Conservation (phyloP, 2,797 vertebrate genomes). For the Enteromius unitaeniatus region DNA sequence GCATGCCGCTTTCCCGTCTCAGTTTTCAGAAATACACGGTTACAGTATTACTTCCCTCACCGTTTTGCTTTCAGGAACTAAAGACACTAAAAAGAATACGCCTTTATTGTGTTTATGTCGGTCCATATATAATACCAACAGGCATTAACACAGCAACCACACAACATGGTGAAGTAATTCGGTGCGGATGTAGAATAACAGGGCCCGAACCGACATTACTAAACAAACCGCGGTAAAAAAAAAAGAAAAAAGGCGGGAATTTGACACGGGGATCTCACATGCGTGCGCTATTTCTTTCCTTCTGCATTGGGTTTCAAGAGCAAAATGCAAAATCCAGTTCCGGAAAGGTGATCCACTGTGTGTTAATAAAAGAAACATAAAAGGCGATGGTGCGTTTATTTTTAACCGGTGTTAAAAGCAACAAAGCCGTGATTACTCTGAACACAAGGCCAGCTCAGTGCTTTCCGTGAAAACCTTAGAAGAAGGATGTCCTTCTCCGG, state of each 20-base stretch:
- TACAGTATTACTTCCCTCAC: not conserved
- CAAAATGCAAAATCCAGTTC: slow-evolving; percentile 46
- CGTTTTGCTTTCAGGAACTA: not conserved
- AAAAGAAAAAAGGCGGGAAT: slow-evolving; percentile 2
- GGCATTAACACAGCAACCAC: slow-evolving; percentile 80
- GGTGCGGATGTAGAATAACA: slow-evolving; percentile 73
- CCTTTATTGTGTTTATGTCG: slow-evolving; percentile 87
- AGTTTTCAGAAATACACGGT: not conserved
- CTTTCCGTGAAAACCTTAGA: slow-evolving; percentile 67
- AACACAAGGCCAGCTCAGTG: slow-evolving; percentile 59
- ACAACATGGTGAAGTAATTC: slow-evolving; percentile 77
- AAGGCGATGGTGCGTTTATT: slow-evolving; percentile 60
- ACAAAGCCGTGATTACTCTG: slow-evolving; percentile 67
- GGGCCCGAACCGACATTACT: slow-evolving; percentile 39
- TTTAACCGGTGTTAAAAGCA: slow-evolving; percentile 63
- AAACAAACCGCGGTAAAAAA: not conserved
- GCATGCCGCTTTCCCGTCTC: not conserved
- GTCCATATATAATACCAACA: slow-evolving; percentile 86
- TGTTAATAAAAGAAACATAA: slow-evolving; percentile 63
- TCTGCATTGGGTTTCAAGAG: slow-evolving; percentile 58
- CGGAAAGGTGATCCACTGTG: slow-evolving; percentile 49
- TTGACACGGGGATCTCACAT: slow-evolving; percentile 54
- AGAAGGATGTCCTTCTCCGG: slow-evolving; percentile 59
- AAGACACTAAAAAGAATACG: slow-evolving; percentile 5
- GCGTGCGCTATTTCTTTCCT: not conserved